Evolutionary conservation across 2,797 vertebrate genomes (phyloP), one percentile per base, ranked within the genome.

Genomic region (Tauraco hartlaubi): DNA sequence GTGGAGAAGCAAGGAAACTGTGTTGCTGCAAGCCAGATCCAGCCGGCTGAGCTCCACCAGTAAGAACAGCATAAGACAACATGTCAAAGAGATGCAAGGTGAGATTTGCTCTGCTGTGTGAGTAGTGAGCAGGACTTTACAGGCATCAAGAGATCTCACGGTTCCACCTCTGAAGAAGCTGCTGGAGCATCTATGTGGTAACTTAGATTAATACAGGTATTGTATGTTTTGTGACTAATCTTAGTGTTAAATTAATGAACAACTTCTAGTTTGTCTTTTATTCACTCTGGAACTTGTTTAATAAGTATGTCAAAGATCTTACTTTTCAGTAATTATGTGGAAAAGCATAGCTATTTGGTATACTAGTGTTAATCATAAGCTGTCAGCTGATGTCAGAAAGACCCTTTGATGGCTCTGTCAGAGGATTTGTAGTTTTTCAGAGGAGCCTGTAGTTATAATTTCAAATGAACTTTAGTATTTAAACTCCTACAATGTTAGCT

Each of bases 161-260:
- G 28, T 5, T 49, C 5, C 16, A 28, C 21, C 23, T 77, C 21
- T 31, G 22, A 81, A 56, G 28, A 77, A 41, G 15, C 2, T 77
- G 7, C 25, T 74, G 37, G 9, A 71, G 2, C 1, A 3, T 15
- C 41, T 59, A 0, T 16, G 5, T 35, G 25, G 31, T 31, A 48
- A 37, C 18, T 37, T 20, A 25, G 17, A 51, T 79, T 43, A 52
- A 9, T 17, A 66, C 9, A 49, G 16, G 11, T 48, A 77, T 56
- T 71, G 8, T 29, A 51, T 26, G 11, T 23, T 52, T 59, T 79
- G 26, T 63, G 15, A 29, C 11, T 37, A 43, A 23, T 22, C 3
- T n/a, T 78, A 52, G 9, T 0, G 0, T 12, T 71, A 44, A 62
- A 44, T 67, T 67, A 67, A 62, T 41, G 17, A 85, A 62, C 19